Percentiles rank a stretch among this genome's conserved stretches.
phyloP scores from a whole-genome alignment of 2,888 invertebrate genomes.

The Drosophila mettleri region DNA sequence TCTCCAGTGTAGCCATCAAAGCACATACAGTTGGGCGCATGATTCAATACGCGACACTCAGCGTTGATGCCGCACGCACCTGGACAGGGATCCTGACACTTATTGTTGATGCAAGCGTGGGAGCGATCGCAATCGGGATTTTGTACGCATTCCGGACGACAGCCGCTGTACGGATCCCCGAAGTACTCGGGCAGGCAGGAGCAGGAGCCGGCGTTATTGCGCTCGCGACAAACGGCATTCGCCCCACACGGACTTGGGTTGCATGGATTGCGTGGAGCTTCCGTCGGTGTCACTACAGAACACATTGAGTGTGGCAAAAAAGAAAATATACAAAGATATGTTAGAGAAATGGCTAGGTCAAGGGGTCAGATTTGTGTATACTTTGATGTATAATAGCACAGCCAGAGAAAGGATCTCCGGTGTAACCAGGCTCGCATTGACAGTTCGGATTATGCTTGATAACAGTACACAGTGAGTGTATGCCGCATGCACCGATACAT shows the following conservation, averaged over 20 bases:
- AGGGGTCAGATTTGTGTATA: conserved; percentile 60
- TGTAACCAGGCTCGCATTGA: conserved; percentile 90
- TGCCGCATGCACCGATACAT: conserved; percentile 91
- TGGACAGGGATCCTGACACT: conserved; percentile 92
- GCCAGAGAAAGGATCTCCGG: conserved; percentile 91
- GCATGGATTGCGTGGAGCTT: conserved; percentile 89
- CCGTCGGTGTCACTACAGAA: conserved; percentile 83
- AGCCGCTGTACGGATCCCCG: conserved; percentile 92
- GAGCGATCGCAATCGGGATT: conserved; percentile 90
- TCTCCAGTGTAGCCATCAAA: conserved; percentile 90
- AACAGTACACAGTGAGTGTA: conserved; percentile 90
- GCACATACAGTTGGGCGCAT: conserved; percentile 91
- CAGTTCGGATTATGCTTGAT: conserved; percentile 92
- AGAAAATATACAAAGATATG: conserved; percentile 2
- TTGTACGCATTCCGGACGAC: conserved; percentile 92
- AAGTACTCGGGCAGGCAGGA: conserved; percentile 90
- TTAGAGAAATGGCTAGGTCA: neutral
- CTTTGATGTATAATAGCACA: conserved; percentile 87
- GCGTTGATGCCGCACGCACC: conserved; percentile 92
- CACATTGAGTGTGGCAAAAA: neutral
- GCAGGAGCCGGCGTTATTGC: conserved; percentile 91
- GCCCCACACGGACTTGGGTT: conserved; percentile 92
- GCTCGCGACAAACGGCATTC: conserved; percentile 91
- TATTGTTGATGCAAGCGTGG: conserved; percentile 91
- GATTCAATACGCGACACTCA: conserved; percentile 90